These are phyloP conservation scores for Tragelaphus imberbis DNA, from an alignment of 2,113 vertebrate genomes.

Conservation along the genomic window DNA sequence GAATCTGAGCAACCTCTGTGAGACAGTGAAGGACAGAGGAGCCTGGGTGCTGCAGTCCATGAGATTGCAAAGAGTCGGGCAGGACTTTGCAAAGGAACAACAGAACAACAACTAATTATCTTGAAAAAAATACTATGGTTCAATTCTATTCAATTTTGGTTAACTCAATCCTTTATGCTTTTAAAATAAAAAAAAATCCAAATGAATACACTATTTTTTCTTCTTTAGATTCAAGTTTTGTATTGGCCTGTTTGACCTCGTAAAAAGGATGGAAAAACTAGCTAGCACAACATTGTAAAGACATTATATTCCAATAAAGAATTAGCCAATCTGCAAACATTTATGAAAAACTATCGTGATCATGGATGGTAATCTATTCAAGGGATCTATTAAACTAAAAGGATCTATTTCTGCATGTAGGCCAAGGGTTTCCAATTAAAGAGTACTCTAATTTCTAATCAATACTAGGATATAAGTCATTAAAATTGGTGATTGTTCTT, in stretches of 20 bases:
- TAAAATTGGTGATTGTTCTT: not conserved
- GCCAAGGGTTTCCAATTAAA: not conserved
- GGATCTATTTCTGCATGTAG: not conserved
- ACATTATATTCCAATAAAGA: not conserved
- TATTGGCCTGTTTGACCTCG: not conserved
- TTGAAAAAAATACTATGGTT: not conserved
- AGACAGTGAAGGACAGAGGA: not conserved
- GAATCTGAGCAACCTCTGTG: not conserved
- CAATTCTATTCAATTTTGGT: not conserved
- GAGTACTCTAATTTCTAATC: not conserved
- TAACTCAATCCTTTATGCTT: not conserved
- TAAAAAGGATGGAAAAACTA: not conserved
- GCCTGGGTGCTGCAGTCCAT: accelerated
- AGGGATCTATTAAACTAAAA: not conserved
- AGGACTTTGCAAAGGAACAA: not conserved
- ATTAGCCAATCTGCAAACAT: not conserved
- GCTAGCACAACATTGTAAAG: not conserved
- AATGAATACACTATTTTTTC: not conserved
- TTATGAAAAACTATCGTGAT: not conserved
- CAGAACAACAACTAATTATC: not conserved
- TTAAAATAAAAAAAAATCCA: not conserved
- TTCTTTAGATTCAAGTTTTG: not conserved
- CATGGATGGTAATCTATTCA: not conserved
- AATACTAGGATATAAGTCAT: not conserved
- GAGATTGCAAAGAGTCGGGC: not conserved